Percentiles rank a stretch among this genome's conserved stretches.
These are phyloP conservation scores for Halcyon leucocephala DNA, from an alignment of 2,797 vertebrate species.

Conservation along the genomic window DNA sequence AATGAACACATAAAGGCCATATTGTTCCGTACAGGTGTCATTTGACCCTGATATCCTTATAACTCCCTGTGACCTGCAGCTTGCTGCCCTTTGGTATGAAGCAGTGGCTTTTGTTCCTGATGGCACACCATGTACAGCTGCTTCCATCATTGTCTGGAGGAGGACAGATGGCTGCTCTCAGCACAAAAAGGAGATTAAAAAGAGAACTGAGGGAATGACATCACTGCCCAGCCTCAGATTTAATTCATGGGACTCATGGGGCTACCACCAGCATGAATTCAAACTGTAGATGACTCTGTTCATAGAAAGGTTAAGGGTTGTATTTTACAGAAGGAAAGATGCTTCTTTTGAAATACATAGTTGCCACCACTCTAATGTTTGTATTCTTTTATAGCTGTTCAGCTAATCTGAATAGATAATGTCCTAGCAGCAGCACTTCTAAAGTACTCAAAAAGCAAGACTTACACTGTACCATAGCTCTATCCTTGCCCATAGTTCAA, in stretches of 20 bases:
- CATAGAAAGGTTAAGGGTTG: background rate
- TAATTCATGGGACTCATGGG: background rate
- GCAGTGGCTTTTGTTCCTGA: conserved; percentile 44
- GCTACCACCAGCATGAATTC: background rate
- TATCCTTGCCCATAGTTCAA: background rate
- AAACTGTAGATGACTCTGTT: background rate
- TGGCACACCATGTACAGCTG: conserved; percentile 50
- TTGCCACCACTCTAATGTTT: background rate
- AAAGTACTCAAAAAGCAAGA: background rate
- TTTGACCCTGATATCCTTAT: conserved; percentile 29
- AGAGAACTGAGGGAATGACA: background rate
- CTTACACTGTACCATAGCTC: background rate
- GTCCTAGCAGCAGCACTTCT: background rate
- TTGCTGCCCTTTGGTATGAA: background rate
- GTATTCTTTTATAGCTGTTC: background rate
- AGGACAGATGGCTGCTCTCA: conserved; percentile 86
- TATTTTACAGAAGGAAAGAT: background rate
- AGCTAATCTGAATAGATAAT: background rate
- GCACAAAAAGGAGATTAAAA: conserved; percentile 77
- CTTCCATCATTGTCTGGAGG: conserved; percentile 66
- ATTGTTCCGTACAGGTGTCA: conserved; percentile 14
- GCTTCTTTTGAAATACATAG: background rate
- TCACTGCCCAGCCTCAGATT: background rate
- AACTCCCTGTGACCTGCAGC: conserved; percentile 4
- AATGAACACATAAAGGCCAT: background rate